Base-by-base conservation (phyloP, 1,140 invertebrate genomes). In the Calliphora vicina region DNA sequence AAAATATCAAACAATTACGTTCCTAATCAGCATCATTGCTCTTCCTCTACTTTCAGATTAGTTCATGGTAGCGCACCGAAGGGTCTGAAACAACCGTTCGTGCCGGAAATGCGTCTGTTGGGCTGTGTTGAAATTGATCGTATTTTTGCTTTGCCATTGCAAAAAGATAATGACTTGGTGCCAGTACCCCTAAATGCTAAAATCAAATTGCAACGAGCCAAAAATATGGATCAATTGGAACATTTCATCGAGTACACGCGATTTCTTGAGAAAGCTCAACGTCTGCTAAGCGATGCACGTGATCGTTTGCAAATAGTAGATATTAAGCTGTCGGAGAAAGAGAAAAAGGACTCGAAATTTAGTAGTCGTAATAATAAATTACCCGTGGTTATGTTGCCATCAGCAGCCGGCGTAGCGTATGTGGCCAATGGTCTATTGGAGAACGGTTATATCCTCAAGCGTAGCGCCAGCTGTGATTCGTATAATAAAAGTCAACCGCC, bases 31-130 rank as follows among this genome's bases (percentile, higher is more conserved):
- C n/a, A n/a, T n/a, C n/a, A n/a, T n/a, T n/a, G n/a, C n/a, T 35
- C 5, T 61, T 43, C 43, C 4, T 26, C 42, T 80, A 26, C 9
- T 27, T 20, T 12, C 15, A 93, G 97, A 87, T 92, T 98, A 84
- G 96, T 98, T 1, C 96, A 97, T 86, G 97, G 97, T 23, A 95
- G 94, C 84, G 94, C 95, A 43, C 97, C 95, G 15, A 92, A 94
- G 86, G 96, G 95, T 3, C 92, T 95, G 26, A 96, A 96, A 89
- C 95, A 94, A 86, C 93, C 95, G 3, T 96, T 97, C 92, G 93
- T 97, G 84, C 94, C 96, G 85, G 95, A 97, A 91, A 89, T 98
- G 86, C 93, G 97, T 90, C 91, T 98, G 84, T 91, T 97, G 83
- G 94, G 95, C 35, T 95, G 96, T 82, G 97, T 97, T 87, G 95